Base-by-base conservation (phyloP, 2,888 invertebrate genomes). In the Mesorhabditis spiculigera region DNA sequence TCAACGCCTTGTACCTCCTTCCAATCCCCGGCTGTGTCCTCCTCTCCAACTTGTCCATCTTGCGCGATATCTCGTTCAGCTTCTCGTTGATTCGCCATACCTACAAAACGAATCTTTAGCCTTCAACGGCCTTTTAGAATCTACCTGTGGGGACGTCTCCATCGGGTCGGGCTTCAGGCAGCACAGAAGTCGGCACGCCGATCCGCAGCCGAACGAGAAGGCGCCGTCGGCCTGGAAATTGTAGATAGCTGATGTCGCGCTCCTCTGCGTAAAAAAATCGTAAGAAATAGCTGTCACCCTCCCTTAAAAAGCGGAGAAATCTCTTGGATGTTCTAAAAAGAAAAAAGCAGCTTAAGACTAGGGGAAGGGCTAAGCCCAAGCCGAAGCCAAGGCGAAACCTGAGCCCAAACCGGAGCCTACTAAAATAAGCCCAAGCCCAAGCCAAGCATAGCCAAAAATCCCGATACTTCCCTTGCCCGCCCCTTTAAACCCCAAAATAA, bases 1-100 rank as follows among this genome's bases (percentile, higher is more conserved):
- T 50, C 3, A 63, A 28, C n/a, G 28, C 6, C 10, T 5, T 4
- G 3, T 58, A 72, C 67, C 75, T 68, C 45, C 79, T 72, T 3
- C 69, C 74, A 3, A 80, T 63, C 16, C 74, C 74, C 41, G 78
- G 78, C 62, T 77, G 78, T 4, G 73, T 70, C 43, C 73, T 78
- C 64, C 80, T 74, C 66, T 85, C 85, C n/a, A 85, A 64, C 42
- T 79, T 71, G 4, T 85, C 85, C 68, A 85, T 58, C 65, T 82
- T 82, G 58, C 73, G 71, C n/a, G 71, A 71, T 58, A 85, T 76
- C n/a, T 82, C 78, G 62, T 75, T 77, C 43, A 85, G 65, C 63
- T 82, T 80, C 69, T 85, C 82, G 67, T 78, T 78, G 43, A 85
- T 74, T 13, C 58, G 58, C 58, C 58, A 50, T 13, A 50, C 58